phyloP scores from a whole-genome alignment of 1,140 invertebrate genomes.

The Musca domestica region DNA sequence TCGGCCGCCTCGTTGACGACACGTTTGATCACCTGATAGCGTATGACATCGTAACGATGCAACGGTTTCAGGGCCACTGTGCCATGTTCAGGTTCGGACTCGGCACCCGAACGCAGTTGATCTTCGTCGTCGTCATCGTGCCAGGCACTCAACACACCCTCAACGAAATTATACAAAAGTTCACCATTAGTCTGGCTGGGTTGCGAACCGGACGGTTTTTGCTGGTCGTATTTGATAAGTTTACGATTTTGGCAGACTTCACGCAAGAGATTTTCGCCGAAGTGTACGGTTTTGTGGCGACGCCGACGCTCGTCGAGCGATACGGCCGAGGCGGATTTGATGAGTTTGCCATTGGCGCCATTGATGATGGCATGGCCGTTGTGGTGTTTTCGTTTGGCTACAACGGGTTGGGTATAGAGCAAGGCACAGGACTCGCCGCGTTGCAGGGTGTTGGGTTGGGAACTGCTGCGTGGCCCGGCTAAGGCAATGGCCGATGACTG shows the following conservation, averaged over 20 bases:
- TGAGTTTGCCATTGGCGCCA: conserved; percentile 44
- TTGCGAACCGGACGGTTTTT: conserved; percentile 49
- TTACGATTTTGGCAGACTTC: conserved; percentile 65
- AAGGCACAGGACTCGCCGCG: conserved; percentile 45
- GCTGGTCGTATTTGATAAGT: conserved; percentile 51
- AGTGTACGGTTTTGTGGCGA: conserved; percentile 72
- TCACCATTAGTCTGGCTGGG: conserved; percentile 70
- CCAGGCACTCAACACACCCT: conserved; percentile 67
- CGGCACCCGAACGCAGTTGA: conserved; percentile 62
- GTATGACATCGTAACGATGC: conserved; percentile 64
- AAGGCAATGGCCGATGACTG: conserved; percentile 30
- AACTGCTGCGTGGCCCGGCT: conserved; percentile 48
- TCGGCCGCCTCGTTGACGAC: conserved; percentile 67
- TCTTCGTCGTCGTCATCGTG: conserved; percentile 68
- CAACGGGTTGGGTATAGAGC: conserved; percentile 16
- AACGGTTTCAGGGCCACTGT: conserved; percentile 62
- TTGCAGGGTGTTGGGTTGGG: conserved; percentile 50
- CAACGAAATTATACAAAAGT: conserved; percentile 73
- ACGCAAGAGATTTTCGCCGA: conserved; percentile 68
- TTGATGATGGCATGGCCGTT: conserved; percentile 11
- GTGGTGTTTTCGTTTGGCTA: conserved; percentile 3
- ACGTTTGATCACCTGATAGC: conserved; percentile 63
- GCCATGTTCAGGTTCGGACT: conserved; percentile 64
- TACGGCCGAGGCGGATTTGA: conserved; percentile 54
- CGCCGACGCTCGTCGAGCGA: conserved; percentile 61